Evolutionary conservation across 2,797 vertebrate species (phyloP), one percentile per base, ranked within the genome.

Genomic region (Linurgus olivaceus): DNA sequence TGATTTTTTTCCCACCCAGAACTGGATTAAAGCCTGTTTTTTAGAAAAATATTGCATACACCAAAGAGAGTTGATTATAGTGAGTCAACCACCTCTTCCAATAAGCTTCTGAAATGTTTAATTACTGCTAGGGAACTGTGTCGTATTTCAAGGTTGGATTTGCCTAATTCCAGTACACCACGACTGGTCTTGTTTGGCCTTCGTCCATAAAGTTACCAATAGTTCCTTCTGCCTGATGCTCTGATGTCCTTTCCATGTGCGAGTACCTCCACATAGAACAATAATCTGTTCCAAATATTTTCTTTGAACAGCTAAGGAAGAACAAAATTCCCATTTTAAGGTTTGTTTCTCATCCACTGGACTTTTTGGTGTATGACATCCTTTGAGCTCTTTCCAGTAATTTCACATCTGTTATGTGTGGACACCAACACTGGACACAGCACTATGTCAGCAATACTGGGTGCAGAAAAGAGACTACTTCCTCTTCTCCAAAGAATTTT

Each of bases 31-130:
- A 91, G 38, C 31, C 28, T 57, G 28, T 75, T 25, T 68, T 93
- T 91, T 62, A 86, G 73, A 84, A 88, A 91, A 72, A 29, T 75
- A 54, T 81, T 57, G 88, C 61, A 40, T 66, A 68, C 66, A 91
- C 85, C 73, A 94, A 94, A 93, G 65, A 29, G 45, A 77, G 38
- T 5, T 93, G 44, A 95, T 81, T 81, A 90, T 8, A 91, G 42
- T 48, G 66, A 91, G 54, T 45, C 79, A 31, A 59, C 35, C 54
- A 44, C 44, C 91, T 95, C 70, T 68, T 90, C 51, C 4, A 23
- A 29, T 48, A 88, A 86, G 54, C 38, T 72, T 68, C 55, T 81
- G 66, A 90, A 77, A 95, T 17, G 52, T 66, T 86, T 86, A 90
- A 94, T 84, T 90, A 72, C 62, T 52, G 29, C 51, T 57, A 87